Percentiles rank a stretch among this genome's conserved stretches.
phyloP scores from a whole-genome alignment of 2,797 vertebrate genomes.

The Macroramphosus scolopax region DNA sequence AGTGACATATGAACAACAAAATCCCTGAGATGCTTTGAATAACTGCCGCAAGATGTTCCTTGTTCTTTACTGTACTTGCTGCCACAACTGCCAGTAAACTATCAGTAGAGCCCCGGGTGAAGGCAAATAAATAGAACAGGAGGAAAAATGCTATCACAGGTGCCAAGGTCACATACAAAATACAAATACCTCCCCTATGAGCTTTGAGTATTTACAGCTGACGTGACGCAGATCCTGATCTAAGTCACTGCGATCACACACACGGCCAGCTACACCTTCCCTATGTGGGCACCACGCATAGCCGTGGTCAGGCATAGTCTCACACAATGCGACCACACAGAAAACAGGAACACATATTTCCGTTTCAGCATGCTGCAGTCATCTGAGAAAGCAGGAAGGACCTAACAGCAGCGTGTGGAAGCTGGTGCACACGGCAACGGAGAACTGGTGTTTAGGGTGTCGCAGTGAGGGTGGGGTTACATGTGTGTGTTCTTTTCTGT shows the following conservation, averaged over 20 bases:
- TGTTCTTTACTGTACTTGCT: no score
- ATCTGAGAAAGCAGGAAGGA: conserved; percentile 70
- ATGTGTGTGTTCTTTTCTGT: conserved; percentile 6
- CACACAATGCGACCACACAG: conserved; percentile 31
- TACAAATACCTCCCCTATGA: conserved; percentile 16
- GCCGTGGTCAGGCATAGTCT: conserved; percentile 9
- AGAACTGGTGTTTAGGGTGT: conserved; percentile 22
- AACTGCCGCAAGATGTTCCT: no score
- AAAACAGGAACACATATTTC: conserved; percentile 48
- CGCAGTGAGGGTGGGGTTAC: conserved; percentile 1
- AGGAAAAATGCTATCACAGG: no score
- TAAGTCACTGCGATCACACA: background rate
- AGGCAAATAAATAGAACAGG: no score
- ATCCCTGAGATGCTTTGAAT: no score
- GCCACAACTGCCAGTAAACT: no score
- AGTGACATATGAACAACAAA: no score
- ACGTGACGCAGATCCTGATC: conserved; percentile 41
- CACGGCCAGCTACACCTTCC: conserved; percentile 3
- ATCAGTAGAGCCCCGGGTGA: no score
- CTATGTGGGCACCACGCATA: background rate
- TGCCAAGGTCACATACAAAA: conserved; percentile 18
- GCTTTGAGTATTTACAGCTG: conserved; percentile 7
- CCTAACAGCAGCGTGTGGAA: conserved; percentile 45
- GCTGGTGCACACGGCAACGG: conserved; percentile 27
- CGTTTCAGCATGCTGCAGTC: conserved; percentile 34